Conservation (phyloP, 2,797 vertebrate species). For the Smutsia gigantea region DNA sequence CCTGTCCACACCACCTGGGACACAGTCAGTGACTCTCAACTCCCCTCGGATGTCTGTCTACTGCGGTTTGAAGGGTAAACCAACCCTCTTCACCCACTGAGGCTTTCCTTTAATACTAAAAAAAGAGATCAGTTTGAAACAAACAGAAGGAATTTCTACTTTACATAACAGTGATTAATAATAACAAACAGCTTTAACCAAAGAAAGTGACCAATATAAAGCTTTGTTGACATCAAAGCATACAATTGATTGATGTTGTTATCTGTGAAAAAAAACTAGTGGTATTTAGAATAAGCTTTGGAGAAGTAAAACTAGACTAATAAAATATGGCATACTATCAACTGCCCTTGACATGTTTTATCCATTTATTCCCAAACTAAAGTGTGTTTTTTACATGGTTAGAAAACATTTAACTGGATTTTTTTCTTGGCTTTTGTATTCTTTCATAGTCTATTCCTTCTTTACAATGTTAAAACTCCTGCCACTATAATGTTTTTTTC, state of each 20-base stretch:
- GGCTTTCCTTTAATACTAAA: neutral
- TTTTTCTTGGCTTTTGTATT: neutral
- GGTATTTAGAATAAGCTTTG: neutral
- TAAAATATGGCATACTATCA: neutral
- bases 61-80: neutral
- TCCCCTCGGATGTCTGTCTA: neutral
- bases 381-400: neutral
- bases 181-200: neutral
- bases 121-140: neutral
- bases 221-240: neutral
- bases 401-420: neutral
- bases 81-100: neutral
- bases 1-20: neutral
- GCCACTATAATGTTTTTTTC: neutral
- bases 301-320: neutral
- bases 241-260: neutral
- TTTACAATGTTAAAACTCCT: neutral
- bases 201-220: neutral
- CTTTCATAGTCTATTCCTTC: neutral
- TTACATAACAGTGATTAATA: neutral
- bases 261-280: neutral
- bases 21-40: neutral
- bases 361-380: neutral
- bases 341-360: neutral
- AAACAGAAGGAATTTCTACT: neutral